A percentile compares a stretch with the other conserved stretches of the same genome.
These are phyloP conservation scores for Rhinoderma darwinii DNA, from an alignment of 2,113 vertebrate genomes.

Conservation along the genomic window DNA sequence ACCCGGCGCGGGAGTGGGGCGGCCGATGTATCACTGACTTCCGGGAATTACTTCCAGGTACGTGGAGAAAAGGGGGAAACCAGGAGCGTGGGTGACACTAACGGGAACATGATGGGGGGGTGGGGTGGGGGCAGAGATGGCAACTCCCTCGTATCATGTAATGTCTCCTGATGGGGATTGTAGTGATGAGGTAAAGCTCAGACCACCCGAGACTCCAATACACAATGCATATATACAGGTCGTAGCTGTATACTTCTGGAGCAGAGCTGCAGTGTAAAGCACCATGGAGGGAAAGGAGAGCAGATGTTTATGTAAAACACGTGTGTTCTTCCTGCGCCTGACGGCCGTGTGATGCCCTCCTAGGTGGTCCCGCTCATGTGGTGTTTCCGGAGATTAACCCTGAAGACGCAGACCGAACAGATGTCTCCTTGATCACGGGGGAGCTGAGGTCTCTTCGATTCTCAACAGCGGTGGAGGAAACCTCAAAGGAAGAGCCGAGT, in stretches of 20 bases:
- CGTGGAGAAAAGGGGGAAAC: not conserved
- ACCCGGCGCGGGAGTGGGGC: slow-evolving; percentile 85
- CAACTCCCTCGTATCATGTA: too few relatives aligned
- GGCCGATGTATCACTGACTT: slow-evolving; percentile 89
- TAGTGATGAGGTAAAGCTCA: too few relatives aligned
- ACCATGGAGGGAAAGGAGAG: not conserved
- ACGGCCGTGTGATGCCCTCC: not conserved
- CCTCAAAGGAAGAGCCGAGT: slow-evolving; percentile 43
- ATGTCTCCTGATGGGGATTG: too few relatives aligned
- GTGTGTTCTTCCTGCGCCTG: not conserved
- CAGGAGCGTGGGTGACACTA: not conserved
- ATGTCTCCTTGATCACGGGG: slow-evolving; percentile 90
- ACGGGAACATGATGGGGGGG: too few relatives aligned
- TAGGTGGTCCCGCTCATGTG: slow-evolving; percentile 83
- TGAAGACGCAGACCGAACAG: slow-evolving; percentile 65
- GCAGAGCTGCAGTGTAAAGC: not conserved
- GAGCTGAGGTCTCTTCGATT: slow-evolving; percentile 72
- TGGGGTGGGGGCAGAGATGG: too few relatives aligned
- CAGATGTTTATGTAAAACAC: not conserved
- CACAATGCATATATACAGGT: not conserved
- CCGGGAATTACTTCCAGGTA: slow-evolving; percentile 87
- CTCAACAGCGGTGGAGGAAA: not conserved
- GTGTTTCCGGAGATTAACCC: slow-evolving; percentile 71
- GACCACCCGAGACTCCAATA: not conserved
- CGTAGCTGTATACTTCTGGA: not conserved